Conservation (phyloP, 1,140 invertebrate genomes). For the Thalassaphorura encarpata region DNA sequence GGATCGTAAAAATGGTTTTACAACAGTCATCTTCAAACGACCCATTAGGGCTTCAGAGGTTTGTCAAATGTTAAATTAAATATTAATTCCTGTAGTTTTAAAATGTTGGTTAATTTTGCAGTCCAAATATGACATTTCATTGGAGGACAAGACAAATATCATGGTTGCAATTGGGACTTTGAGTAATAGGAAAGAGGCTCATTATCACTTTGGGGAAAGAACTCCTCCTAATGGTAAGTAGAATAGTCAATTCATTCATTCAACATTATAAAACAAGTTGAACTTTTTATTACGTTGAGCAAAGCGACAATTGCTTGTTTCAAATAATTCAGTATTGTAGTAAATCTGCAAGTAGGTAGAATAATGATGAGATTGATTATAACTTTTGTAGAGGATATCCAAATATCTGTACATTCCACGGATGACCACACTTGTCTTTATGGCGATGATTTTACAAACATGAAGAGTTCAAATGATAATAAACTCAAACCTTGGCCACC, state of each 20-base stretch:
- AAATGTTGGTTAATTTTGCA: background rate
- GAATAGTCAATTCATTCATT: conserved; percentile 1
- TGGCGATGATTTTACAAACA: conserved; percentile 23
- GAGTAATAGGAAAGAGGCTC: conserved; percentile 65
- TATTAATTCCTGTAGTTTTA: too few relatives aligned
- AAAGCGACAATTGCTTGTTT: too few relatives aligned
- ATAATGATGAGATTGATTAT: too few relatives aligned
- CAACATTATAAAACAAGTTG: too few relatives aligned
- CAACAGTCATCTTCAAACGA: conserved; percentile 65
- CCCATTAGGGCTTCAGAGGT: conserved; percentile 64
- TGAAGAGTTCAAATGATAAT: conserved; percentile 8
- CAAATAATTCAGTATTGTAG: too few relatives aligned
- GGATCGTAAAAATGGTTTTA: conserved; percentile 64
- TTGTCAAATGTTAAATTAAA: conserved; percentile 37
- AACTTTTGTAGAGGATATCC: conserved; percentile 52
- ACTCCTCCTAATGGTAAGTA: conserved; percentile 36
- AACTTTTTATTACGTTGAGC: too few relatives aligned
- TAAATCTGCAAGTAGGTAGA: too few relatives aligned
- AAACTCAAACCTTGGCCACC: conserved; percentile 54
- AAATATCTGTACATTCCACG: conserved; percentile 57
- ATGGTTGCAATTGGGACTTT: conserved; percentile 81
- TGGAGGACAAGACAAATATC: conserved; percentile 57
- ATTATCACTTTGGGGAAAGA: conserved; percentile 68
- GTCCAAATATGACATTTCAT: conserved; percentile 31
- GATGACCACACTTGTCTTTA: conserved; percentile 41